Evolutionary conservation across 1,140 invertebrate genomes (phyloP).

Genomic region (Platorchestia sp.): DNA sequence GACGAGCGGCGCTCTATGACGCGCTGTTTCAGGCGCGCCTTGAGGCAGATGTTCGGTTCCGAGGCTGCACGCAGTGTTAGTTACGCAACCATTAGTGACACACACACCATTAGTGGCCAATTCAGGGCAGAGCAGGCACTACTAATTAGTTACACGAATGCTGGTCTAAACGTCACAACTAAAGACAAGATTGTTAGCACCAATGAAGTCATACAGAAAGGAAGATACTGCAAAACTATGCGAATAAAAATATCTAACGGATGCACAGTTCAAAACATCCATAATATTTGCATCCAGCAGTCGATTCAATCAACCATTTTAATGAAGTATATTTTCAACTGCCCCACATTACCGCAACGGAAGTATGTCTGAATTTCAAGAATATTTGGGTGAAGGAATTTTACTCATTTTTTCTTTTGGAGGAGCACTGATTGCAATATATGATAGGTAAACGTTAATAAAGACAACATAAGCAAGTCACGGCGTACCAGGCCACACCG

Average conservation of each 20-base stretch:
- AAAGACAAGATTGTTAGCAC: neutral
- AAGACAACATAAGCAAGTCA: neutral
- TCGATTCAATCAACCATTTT: neutral
- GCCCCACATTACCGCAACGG: neutral
- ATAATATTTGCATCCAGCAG: neutral
- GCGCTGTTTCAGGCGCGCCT: conserved; percentile 95
- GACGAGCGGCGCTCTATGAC: conserved; percentile 85
- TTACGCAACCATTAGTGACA: conserved; percentile 26
- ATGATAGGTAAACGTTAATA: neutral
- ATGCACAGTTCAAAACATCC: neutral
- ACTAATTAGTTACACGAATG: neutral
- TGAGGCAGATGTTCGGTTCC: conserved; percentile 93
- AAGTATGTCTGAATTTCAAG: neutral
- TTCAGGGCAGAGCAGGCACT: neutral
- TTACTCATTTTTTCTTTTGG: neutral
- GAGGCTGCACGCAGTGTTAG: conserved; percentile 80
- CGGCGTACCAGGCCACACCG: neutral
- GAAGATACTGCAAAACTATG: neutral
- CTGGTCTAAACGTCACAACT: neutral
- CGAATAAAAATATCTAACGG: neutral
- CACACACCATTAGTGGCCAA: conserved; percentile 14
- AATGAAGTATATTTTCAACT: neutral
- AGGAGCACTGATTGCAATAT: neutral
- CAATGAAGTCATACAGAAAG: neutral
- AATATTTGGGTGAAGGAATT: neutral